A percentile compares a stretch with the other conserved stretches of the same genome.
These are phyloP conservation scores for Propithecus deckenii DNA, from an alignment of 2,797 vertebrate species.

Conservation along the genomic window DNA sequence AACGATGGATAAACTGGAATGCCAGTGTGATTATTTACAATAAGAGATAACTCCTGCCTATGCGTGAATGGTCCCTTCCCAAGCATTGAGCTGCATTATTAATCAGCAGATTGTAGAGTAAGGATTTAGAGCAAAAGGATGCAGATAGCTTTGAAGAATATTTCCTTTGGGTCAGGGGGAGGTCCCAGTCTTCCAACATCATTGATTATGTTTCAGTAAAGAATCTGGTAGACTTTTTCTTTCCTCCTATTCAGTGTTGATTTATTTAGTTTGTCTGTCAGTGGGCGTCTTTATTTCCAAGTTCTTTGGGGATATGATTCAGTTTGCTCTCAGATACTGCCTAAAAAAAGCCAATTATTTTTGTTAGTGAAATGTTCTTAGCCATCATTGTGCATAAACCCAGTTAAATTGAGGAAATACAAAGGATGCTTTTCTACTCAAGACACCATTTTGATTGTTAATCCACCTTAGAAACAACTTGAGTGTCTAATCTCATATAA, in stretches of 20 bases:
- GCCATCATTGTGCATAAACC: not conserved
- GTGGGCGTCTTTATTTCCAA: not conserved
- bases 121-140: not conserved
- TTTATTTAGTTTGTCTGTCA: not conserved
- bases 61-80: not conserved
- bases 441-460: not conserved
- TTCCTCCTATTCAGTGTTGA: not conserved
- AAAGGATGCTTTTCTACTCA: not conserved
- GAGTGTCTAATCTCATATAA: not conserved
- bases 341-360: slow-evolving; percentile 33
- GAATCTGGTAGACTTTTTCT: not conserved
- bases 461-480: not conserved
- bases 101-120: not conserved
- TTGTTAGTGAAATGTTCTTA: slow-evolving; percentile 1
- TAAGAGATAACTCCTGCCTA: not conserved
- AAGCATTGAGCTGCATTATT: not conserved
- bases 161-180: not conserved
- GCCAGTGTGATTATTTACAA: not conserved
- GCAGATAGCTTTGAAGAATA: not conserved
- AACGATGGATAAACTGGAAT: not conserved
- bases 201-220: not conserved
- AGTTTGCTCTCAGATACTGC: not conserved
- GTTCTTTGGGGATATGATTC: not conserved
- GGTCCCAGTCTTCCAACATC: not conserved
- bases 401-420: not conserved